These are phyloP conservation scores for Lycocerus yunnanus DNA, from an alignment of 2,888 invertebrate genomes.

Conservation along the genomic window DNA sequence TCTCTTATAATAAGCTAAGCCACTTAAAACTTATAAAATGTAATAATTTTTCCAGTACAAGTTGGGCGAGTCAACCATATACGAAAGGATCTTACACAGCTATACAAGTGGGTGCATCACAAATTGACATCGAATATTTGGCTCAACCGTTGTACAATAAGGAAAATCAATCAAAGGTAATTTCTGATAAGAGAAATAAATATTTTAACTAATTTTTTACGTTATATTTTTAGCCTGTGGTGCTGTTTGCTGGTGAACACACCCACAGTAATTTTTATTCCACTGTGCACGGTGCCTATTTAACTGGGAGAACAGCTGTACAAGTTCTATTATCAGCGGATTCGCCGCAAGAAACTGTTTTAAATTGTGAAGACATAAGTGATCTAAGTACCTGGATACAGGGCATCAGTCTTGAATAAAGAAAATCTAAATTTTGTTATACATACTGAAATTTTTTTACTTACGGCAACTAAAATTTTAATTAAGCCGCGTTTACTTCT, in stretches of 20 bases:
- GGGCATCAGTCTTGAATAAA: constrained; percentile 76
- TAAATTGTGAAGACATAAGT: constrained; percentile 76
- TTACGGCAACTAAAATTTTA: not conserved
- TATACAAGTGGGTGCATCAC: constrained; percentile 85
- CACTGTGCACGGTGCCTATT: constrained; percentile 92
- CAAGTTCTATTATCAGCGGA: constrained; percentile 70
- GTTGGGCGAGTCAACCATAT: constrained; percentile 84
- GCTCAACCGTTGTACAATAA: constrained; percentile 81
- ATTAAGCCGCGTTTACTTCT: not conserved
- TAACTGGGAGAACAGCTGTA: constrained; percentile 84
- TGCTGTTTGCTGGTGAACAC: constrained; percentile 94
- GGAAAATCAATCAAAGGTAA: constrained; percentile 73
- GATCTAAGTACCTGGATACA: constrained; percentile 89
- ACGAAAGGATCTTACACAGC: constrained; percentile 90
- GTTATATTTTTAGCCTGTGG: constrained; percentile 69
- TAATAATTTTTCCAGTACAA: constrained; percentile 67
- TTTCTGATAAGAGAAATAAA: not conserved
- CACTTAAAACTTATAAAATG: too few species aligned
- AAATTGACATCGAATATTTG: constrained; percentile 85
- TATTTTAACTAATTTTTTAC: not conserved
- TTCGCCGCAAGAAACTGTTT: constrained; percentile 64
- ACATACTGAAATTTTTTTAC: not conserved
- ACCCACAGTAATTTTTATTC: constrained; percentile 94
- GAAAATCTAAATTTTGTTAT: not conserved
- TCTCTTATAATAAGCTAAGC: too few species aligned